Conservation (phyloP, 2,888 invertebrate species). For the Adelphocoris suturalis region DNA sequence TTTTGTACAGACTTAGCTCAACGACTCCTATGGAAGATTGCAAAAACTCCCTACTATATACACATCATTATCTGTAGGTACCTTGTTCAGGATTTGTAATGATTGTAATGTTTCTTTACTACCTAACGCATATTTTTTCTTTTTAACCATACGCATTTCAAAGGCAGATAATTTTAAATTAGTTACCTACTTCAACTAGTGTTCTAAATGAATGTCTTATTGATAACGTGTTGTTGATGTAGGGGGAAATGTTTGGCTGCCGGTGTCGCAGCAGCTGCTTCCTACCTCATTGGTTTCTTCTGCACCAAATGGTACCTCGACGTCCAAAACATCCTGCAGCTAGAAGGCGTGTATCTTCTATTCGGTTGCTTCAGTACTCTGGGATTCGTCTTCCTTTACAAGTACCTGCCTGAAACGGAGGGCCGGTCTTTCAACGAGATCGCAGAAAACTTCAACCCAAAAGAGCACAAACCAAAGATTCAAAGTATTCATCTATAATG, state of each 20-base stretch:
- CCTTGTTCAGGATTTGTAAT: no score
- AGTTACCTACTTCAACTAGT: no score
- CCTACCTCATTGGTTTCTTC: constrained; percentile 81
- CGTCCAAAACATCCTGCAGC: constrained; percentile 79
- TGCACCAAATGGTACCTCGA: constrained; percentile 81
- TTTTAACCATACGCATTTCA: no score
- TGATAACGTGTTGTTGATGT: neutral
- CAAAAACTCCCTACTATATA: no score
- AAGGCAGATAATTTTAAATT: no score
- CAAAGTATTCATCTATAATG: neutral
- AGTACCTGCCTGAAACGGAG: constrained; percentile 82
- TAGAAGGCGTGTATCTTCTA: constrained; percentile 81
- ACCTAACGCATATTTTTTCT: no score
- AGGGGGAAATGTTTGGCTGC: constrained; percentile 81
- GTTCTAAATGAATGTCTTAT: no score
- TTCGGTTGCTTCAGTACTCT: constrained; percentile 80
- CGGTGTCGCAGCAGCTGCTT: constrained; percentile 81
- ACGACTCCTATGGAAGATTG: no score
- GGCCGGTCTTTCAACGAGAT: constrained; percentile 81
- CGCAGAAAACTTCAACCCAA: constrained; percentile 78
- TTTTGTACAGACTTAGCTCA: no score
- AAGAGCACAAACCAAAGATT: neutral
- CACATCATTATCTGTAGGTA: no score
- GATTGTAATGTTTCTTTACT: no score
- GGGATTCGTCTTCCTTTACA: constrained; percentile 81